phyloP scores from a whole-genome alignment of 2,797 vertebrate genomes.

The Aeoliscus strigatus region DNA sequence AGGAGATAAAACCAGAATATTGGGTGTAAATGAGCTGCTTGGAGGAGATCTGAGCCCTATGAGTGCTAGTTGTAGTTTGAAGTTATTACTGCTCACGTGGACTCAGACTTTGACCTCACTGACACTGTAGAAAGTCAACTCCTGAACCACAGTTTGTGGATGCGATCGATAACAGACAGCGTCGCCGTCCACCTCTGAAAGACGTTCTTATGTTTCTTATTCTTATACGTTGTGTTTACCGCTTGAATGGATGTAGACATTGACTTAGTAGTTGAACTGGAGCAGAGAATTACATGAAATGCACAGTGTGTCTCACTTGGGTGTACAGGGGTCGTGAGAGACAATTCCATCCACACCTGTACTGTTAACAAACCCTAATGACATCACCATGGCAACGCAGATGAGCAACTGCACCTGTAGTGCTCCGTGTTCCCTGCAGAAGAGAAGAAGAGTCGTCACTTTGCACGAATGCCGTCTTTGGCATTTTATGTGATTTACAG shows the following conservation, averaged over 20 bases:
- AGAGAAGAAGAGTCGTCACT: slow-evolving; percentile 42
- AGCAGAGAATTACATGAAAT: background rate
- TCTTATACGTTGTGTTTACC: background rate
- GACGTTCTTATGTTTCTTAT: background rate
- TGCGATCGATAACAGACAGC: background rate
- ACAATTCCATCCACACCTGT: slow-evolving; percentile 70
- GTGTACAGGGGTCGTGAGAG: slow-evolving; percentile 42
- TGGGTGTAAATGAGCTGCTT: too few relatives aligned
- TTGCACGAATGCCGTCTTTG: slow-evolving; percentile 49
- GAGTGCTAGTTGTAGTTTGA: too few relatives aligned
- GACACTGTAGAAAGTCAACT: background rate
- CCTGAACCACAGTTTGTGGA: background rate
- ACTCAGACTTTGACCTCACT: background rate
- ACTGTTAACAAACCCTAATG: slow-evolving; percentile 71
- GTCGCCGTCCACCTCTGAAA: background rate
- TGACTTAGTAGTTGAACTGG: background rate
- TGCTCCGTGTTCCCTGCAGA: slow-evolving; percentile 27
- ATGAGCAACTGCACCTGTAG: slow-evolving; percentile 65
- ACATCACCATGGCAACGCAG: slow-evolving; percentile 62
- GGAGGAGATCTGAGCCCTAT: too few relatives aligned
- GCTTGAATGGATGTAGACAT: background rate
- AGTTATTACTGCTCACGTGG: background rate
- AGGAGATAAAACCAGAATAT: too few relatives aligned
- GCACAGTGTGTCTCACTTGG: slow-evolving; percentile 11
- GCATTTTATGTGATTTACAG: slow-evolving; percentile 39